Percentiles rank a stretch among this genome's conserved stretches.
Conservation (phyloP, 2,888 invertebrate genomes). For the Orchesellides sinensis region DNA sequence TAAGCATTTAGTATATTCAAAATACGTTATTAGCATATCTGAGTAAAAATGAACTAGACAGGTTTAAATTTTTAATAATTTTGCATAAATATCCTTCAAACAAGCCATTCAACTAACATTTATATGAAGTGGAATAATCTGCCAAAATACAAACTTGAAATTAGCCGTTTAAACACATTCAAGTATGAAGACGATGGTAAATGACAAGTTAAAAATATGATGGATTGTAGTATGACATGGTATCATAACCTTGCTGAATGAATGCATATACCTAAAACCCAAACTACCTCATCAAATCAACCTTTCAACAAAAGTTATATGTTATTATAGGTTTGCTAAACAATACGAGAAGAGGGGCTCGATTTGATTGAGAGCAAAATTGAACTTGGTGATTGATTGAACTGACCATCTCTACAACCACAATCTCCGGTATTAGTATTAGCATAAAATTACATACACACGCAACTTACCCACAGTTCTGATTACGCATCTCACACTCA, state of each 20-base stretch:
- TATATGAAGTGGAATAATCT: too few species aligned
- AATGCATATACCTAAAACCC: too few species aligned
- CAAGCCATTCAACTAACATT: slow-evolving; percentile 17
- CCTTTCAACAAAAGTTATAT: slow-evolving; percentile 36
- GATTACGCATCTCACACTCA: slow-evolving; percentile 93
- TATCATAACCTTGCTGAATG: too few species aligned
- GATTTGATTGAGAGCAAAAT: slow-evolving; percentile 30
- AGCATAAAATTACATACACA: too few species aligned
- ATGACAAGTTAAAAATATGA: too few species aligned
- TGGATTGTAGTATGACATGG: too few species aligned
- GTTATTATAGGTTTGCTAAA: too few species aligned
- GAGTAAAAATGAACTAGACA: background rate
- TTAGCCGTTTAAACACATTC: too few species aligned
- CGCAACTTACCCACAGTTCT: slow-evolving; percentile 87
- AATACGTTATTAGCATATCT: background rate
- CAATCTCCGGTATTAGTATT: too few species aligned
- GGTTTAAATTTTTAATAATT: background rate
- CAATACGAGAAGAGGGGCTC: background rate
- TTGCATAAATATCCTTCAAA: slow-evolving; percentile 6
- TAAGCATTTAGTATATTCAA: background rate
- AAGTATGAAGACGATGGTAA: too few species aligned
- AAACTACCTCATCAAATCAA: slow-evolving; percentile 17
- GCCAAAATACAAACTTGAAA: slow-evolving; percentile 7
- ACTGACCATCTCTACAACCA: background rate
- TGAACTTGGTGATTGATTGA: slow-evolving; percentile 14